Conservation (phyloP, 2,888 invertebrate genomes). For the Noctua comes region DNA sequence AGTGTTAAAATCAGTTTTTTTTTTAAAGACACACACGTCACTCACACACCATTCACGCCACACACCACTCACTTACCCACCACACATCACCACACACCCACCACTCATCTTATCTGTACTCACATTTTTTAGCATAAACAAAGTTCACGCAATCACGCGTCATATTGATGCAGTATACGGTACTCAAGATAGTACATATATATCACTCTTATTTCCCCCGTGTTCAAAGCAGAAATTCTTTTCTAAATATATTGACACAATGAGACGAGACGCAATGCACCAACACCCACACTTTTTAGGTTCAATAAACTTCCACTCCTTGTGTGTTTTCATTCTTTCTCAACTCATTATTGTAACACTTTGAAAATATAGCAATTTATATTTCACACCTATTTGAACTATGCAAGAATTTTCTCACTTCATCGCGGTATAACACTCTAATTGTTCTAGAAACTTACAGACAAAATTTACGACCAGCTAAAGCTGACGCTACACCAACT, state of each 20-base stretch:
- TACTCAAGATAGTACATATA: too few relatives aligned
- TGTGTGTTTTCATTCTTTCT: neutral
- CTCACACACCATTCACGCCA: too few relatives aligned
- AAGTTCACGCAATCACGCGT: neutral
- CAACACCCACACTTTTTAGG: neutral
- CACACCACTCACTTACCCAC: too few relatives aligned
- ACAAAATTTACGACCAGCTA: conserved; percentile 20
- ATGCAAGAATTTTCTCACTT: conserved; percentile 14
- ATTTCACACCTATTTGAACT: neutral
- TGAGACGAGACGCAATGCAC: conserved; percentile 38
- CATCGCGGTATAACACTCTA: conserved; percentile 11
- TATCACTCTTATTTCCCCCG: neutral
- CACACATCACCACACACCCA: too few relatives aligned
- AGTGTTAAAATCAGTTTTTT: too few relatives aligned
- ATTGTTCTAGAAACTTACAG: conserved; percentile 38
- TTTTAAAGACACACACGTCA: too few relatives aligned
- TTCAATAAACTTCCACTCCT: conserved; percentile 12
- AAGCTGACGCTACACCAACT: conserved; percentile 27
- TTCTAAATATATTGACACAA: conserved; percentile 10
- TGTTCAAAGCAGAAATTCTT: neutral
- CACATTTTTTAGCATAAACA: neutral
- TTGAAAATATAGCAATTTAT: neutral
- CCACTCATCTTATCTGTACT: neutral
- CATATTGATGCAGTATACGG: neutral
- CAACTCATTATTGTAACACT: conserved; percentile 6